Evolutionary conservation across 2,113 vertebrate genomes (phyloP), one percentile per base, ranked within the genome.

Genomic region (Cavia porcellus): DNA sequence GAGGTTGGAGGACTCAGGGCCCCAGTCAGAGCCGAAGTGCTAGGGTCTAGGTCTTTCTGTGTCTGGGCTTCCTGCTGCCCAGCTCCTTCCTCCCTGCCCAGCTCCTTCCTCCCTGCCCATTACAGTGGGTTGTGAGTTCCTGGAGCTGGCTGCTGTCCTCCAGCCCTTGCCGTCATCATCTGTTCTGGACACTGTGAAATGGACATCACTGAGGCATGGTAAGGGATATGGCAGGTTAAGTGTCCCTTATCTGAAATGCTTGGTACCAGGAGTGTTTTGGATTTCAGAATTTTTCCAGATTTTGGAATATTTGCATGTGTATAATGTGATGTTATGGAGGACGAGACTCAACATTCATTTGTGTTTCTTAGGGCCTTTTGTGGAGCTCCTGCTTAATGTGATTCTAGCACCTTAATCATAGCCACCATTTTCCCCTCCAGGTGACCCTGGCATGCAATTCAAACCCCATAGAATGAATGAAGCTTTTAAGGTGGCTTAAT

Each of bases 11-110:
- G 42, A 38, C 59, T 61, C 35, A 13, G 28, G 7, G 30, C 85
- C n/a, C 35, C 25, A 17, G 19, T 3, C 0, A 0, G 2, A 24
- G 12, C 0, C 1, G 14, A 70, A 62, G 61, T 7, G 66, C 80
- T 0, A 8, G 19, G 11, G 25, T 42, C 57, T 11, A 2, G 32
- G 9, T 10, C 3, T 52, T n/a, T 35, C 77, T 32, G 50, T 19
- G 64, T 74, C 38, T 38, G 3, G 35, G 28, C 9, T 88, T 87
- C 66, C 66, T 47, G 59, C 24, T n/a, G 42, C 30, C 0, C 0
- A n/a, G n/a, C 6, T 12, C 0, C 15, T 15, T 24, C 24, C 2
- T 2, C 7, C 19, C 24, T 42, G 13, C 13, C 19, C 47, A 50
- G 47, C 47, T 8, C 47, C 47, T 52, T 52, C 9, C 50, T 52